phyloP scores from a whole-genome alignment of 2,797 vertebrate genomes.

The Phyllotis vaccarum region DNA sequence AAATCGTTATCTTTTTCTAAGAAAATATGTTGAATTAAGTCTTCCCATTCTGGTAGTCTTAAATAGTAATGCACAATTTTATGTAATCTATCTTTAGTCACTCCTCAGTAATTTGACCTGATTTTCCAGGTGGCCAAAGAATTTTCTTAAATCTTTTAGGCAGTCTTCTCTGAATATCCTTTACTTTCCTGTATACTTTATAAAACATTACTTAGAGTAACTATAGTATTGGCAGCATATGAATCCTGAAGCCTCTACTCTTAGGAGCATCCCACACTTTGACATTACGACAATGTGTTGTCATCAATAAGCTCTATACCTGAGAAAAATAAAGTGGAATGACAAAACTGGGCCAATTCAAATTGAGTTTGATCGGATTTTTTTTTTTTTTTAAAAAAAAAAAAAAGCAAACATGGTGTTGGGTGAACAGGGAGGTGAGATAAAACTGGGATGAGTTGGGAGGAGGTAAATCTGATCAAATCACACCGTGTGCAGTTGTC shows the following conservation, averaged over 20 bases:
- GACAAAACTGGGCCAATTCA: not conserved
- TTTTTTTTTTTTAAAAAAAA: not conserved
- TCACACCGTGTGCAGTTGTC: not conserved
- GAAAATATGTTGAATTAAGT: not conserved
- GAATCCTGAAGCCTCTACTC: not conserved
- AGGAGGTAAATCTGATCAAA: not conserved
- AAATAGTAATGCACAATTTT: constrained; percentile 27
- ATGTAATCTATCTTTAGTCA: not conserved
- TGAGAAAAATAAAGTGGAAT: not conserved
- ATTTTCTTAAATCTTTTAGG: not conserved
- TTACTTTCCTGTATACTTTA: not conserved
- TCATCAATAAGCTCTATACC: no score
- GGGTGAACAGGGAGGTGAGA: not conserved
- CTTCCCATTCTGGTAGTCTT: not conserved
- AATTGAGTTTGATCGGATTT: not conserved
- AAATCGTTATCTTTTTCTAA: not conserved
- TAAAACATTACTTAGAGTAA: constrained; percentile 10
- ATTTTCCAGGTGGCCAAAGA: constrained; percentile 1
- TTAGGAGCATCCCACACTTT: no score
- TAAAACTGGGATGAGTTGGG: not conserved
- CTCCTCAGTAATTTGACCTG: not conserved
- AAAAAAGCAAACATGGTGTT: not conserved
- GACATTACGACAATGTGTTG: not conserved
- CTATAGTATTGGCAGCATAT: not conserved
- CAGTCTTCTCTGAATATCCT: not conserved